These are phyloP conservation scores for Anoura caudifer DNA, from an alignment of 2,113 vertebrate genomes.

Conservation along the genomic window DNA sequence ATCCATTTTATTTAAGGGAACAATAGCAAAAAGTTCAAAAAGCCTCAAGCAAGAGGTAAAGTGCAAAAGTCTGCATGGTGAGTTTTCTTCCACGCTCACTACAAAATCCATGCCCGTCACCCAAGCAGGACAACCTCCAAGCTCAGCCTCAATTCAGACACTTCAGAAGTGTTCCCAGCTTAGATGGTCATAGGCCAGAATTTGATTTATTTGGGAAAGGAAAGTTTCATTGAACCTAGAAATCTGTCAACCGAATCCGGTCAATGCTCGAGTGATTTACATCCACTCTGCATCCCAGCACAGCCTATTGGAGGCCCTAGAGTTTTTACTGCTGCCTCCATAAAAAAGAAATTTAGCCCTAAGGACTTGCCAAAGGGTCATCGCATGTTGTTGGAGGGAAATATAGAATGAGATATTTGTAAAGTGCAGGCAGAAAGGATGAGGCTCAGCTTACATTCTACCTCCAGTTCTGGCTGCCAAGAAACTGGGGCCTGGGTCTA, in stretches of 20 bases:
- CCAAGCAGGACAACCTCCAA: neutral
- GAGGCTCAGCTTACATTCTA: neutral
- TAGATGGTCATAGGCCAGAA: conserved; percentile 52
- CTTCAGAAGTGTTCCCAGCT: conserved; percentile 17
- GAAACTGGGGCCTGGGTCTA: neutral
- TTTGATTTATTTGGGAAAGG: conserved; percentile 68
- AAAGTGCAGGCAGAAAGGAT: conserved; percentile 38
- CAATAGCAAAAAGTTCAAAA: neutral
- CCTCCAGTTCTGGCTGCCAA: conserved; percentile 21
- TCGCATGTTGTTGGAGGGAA: conserved; percentile 7
- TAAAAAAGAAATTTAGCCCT: conserved; percentile 50
- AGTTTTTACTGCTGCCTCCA: conserved; percentile 60
- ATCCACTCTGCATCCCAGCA: conserved; percentile 11
- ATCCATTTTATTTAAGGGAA: neutral
- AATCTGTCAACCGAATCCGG: conserved; percentile 55
- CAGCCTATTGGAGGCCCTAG: conserved; percentile 56
- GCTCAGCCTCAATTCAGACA: conserved; percentile 2
- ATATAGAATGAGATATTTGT: conserved; percentile 59
- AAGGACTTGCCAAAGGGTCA: conserved; percentile 49
- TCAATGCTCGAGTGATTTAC: conserved; percentile 66
- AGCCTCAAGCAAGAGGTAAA: neutral
- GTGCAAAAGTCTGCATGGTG: neutral
- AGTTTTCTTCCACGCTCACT: neutral
- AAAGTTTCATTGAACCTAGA: conserved; percentile 65
- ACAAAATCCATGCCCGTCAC: neutral